Evolutionary conservation across 2,888 invertebrate genomes (phyloP), one percentile per base, ranked within the genome.

Genomic region (Leistus spinibarbis): DNA sequence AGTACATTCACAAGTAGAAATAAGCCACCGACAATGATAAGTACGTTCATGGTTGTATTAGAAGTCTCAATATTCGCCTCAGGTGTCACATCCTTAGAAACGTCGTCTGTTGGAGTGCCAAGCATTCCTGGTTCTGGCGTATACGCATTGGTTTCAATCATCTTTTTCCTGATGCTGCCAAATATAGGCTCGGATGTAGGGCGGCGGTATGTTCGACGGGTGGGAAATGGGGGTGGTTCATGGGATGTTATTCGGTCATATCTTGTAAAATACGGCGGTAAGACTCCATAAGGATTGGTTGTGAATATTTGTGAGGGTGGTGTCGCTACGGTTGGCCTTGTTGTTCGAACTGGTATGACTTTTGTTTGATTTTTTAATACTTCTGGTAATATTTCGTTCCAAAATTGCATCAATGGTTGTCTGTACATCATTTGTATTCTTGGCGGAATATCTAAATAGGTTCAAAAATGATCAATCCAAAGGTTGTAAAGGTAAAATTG

Each of bases 351-450:
- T 73, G 76, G 68, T n/a, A 76, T 70, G 22, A 72, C 19, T 65
- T 78, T 62, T 1, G 88, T 85, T 79, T 86, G 87, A 78, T 86
- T 88, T 80, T 90, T 90, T 81, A 92, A 87, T 79, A 93, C 89
- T 78, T 91, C 90, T 0, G 96, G 96, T 65, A 97, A 88, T 56
- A 91, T 89, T 71, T 95, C 91, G 79, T 94, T 91, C 97, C 97
- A 97, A 82, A 94, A 95, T 63, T 90, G 90, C 81, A 95, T 91
- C 81, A 93, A 92, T 77, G 91, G 90, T 4, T 91, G 88, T 56
- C 96, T 89, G 85, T 96, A 97, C 79, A 92, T 91, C 77, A 90
- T 90, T 75, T 91, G 91, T 56, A 92, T 88, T 56, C 88, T 89
- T 0, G 95, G 94, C 2, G 95, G 94, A 78, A 93, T 91, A 76